Conservation (phyloP, 2,888 invertebrate genomes). For the Hirtodrosophila duncani region DNA sequence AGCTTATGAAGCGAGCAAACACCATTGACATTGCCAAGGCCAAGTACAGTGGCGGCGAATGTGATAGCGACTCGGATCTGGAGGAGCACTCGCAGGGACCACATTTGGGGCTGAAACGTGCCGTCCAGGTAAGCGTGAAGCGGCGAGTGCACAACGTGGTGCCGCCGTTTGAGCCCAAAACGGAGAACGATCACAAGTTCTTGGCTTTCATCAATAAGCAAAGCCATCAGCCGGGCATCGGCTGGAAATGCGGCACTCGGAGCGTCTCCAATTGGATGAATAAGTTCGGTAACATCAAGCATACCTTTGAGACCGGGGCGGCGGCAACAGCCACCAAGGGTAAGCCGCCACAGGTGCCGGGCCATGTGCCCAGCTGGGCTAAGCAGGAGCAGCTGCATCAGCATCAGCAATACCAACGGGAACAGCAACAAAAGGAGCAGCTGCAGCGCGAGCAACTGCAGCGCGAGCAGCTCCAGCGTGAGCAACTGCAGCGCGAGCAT, state of each 20-base stretch:
- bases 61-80: conserved; percentile 79
- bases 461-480: conserved; percentile 75
- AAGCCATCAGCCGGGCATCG: conserved; percentile 79
- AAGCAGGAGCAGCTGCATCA: conserved; percentile 78
- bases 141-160: conserved; percentile 79
- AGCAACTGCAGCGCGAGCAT: conserved; percentile 25
- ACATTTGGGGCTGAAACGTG: conserved; percentile 80
- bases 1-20: conserved; percentile 91
- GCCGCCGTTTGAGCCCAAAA: conserved; percentile 87
- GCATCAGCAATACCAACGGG: conserved; percentile 23
- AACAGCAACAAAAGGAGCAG: conserved; percentile 35
- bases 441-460: conserved; percentile 39
- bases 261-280: conserved; percentile 86
- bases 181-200: conserved; percentile 91
- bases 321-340: conserved; percentile 75
- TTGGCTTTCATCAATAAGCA: conserved; percentile 89
- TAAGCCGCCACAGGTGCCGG: conserved; percentile 77
- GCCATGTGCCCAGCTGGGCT: conserved; percentile 79
- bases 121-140: conserved; percentile 81
- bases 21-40: conserved; percentile 87
- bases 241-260: conserved; percentile 75
- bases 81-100: conserved; percentile 64
- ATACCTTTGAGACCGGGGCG: conserved; percentile 83
- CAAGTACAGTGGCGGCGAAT: conserved; percentile 77
- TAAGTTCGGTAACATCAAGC: conserved; percentile 90